Evolutionary conservation across 2,113 vertebrate genomes (phyloP).

Genomic region (Herpailurus yagouaroundi): DNA sequence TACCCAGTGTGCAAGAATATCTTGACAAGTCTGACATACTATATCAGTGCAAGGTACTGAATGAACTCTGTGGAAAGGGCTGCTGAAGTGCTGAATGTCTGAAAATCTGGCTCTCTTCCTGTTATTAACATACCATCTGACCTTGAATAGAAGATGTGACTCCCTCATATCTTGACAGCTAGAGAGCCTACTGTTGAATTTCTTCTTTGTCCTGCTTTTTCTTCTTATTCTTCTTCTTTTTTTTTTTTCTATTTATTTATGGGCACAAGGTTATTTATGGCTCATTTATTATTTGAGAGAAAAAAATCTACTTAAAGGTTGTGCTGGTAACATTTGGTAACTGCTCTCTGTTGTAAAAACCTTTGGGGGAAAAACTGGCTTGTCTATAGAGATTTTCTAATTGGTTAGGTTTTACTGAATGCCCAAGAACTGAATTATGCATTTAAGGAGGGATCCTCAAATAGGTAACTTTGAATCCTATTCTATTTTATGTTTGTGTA

Average conservation of each 20-base stretch:
- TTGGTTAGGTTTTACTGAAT: slow-evolving; percentile 69
- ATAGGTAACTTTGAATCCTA: slow-evolving; percentile 55
- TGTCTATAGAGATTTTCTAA: slow-evolving; percentile 63
- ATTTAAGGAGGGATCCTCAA: slow-evolving; percentile 53
- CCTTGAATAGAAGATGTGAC: slow-evolving; percentile 63
- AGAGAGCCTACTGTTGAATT: slow-evolving; percentile 44
- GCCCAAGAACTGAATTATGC: slow-evolving; percentile 29
- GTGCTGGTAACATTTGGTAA: slow-evolving; percentile 63
- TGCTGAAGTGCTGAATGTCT: neutral
- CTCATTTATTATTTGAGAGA: slow-evolving; percentile 47
- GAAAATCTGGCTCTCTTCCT: slow-evolving; percentile 26
- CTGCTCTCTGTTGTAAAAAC: slow-evolving; percentile 55
- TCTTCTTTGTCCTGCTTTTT: slow-evolving; percentile 3
- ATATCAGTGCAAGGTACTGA: neutral
- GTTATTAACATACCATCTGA: slow-evolving; percentile 51
- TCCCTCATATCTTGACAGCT: slow-evolving; percentile 32
- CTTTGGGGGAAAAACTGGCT: slow-evolving; percentile 14
- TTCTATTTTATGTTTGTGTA: slow-evolving; percentile 51
- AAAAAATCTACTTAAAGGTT: slow-evolving; percentile 52
- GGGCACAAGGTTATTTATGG: neutral
- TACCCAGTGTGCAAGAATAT: neutral
- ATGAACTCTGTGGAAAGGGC: neutral
- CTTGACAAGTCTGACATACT: neutral
- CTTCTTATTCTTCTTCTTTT: no score
- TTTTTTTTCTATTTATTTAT: neutral